Evolutionary conservation across 2,797 vertebrate species (phyloP), one percentile per base, ranked within the genome.

Genomic region (Hylomyscus alleni): DNA sequence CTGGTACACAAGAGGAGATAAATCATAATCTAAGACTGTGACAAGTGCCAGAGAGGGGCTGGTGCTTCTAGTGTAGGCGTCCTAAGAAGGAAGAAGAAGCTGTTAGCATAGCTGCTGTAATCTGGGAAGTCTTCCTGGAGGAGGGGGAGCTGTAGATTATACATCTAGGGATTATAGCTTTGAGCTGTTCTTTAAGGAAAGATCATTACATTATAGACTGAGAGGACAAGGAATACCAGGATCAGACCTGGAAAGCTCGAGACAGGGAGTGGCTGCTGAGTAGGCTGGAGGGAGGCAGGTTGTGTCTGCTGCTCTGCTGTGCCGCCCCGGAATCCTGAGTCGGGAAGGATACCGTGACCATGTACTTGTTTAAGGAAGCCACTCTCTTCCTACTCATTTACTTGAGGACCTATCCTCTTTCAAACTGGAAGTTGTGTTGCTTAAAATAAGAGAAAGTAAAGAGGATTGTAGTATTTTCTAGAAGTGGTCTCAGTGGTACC

Each of bases 51-150:
- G 93, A 40, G 83, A 73, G 37, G 56, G 37, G 56, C 90, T 84
- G 88, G 40, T n/a, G 22, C 52, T 60, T 20, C 34, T 34, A 67
- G 92, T 96, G 8, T 92, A 50, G 56, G 56, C 60, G 97, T 95
- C 91, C 96, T 84, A 58, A 67, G 87, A 84, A 94, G 81, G n/a
- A 92, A 93, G n/a, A 92, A 93, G 82, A 31, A 89, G 34, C 29
- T 1, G 6, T 52, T 50, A 31, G 93, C 56, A 54, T 78, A 58
- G 73, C 73, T 83, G 73, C 78, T 78, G 80, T 93, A 44, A 91
- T 90, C 76, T 82, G 47, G 90, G 88, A 89, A 85, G 24, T 29
- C 86, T 86, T 94, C 31, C 85, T 86, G 77, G 90, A 94, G 76
- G 24, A 69, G 56, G 94, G 40, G 44, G 26, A 22, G 29, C 29